phyloP scores from a whole-genome alignment of 2,113 vertebrate species.

The Sterrhoptilus dennistouni region DNA sequence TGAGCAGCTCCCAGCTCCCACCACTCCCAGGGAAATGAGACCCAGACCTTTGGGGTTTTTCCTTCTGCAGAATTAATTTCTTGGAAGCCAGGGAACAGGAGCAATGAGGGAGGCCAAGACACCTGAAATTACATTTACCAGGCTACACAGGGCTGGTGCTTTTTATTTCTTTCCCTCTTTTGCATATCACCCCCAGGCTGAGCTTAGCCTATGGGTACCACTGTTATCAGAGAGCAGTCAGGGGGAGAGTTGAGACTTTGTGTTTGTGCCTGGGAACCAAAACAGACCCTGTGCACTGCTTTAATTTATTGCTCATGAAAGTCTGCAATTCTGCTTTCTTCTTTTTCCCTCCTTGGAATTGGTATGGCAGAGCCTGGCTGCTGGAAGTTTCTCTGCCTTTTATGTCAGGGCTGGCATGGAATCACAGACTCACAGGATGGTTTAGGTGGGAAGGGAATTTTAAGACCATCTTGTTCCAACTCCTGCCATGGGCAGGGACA shows the following conservation, averaged over 20 bases:
- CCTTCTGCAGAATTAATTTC: background rate
- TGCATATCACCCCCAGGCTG: background rate
- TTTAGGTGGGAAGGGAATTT: background rate
- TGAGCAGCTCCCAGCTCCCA: background rate
- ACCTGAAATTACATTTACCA: background rate
- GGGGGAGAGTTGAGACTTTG: background rate
- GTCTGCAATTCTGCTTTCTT: background rate
- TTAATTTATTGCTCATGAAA: background rate
- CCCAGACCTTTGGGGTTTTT: background rate
- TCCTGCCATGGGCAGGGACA: background rate
- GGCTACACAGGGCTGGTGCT: background rate
- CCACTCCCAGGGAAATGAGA: fast-evolving
- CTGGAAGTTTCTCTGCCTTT: background rate
- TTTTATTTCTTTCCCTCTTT: background rate
- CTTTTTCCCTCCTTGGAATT: fast-evolving
- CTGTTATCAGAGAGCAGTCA: slow-evolving; percentile 35
- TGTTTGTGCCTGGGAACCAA: background rate
- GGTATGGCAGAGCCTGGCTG: background rate
- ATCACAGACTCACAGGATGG: background rate
- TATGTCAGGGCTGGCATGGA: background rate
- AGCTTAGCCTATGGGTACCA: background rate
- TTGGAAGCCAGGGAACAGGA: background rate
- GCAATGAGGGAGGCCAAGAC: background rate
- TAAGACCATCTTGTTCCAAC: fast-evolving
- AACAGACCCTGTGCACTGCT: background rate